phyloP scores from a whole-genome alignment of 2,113 vertebrate species.

The Marcusenius ussheri region DNA sequence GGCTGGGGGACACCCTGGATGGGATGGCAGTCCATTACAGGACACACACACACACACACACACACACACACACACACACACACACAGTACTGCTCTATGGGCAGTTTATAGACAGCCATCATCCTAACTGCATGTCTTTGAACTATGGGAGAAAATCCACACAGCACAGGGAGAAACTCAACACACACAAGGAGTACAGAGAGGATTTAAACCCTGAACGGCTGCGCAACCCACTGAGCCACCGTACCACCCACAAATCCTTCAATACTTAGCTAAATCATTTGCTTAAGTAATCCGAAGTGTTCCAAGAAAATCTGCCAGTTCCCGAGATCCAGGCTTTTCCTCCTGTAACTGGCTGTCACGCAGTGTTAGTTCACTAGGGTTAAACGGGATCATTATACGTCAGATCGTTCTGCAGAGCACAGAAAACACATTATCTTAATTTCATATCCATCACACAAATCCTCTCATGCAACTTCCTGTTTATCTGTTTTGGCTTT shows the following conservation, averaged over 20 bases:
- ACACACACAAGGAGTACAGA: background rate
- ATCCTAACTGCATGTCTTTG: background rate
- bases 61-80: no score
- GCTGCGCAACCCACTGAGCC: background rate
- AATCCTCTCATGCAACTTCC: background rate
- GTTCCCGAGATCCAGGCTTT: background rate
- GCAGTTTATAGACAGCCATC: background rate
- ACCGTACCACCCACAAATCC: background rate
- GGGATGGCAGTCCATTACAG: background rate
- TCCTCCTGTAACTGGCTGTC: background rate
- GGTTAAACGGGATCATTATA: background rate
- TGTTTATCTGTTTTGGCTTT: background rate
- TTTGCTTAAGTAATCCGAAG: constrained; percentile 1
- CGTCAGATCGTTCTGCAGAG: background rate
- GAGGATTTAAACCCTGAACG: background rate
- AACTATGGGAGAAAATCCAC: background rate
- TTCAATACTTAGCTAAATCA: background rate
- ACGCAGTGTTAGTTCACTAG: background rate
- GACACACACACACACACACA: background rate
- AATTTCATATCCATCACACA: background rate
- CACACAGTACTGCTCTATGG: background rate
- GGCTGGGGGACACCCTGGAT: background rate
- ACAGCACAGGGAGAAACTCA: background rate
- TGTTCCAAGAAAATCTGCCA: background rate
- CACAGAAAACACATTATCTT: background rate